A percentile compares a stretch with the other conserved stretches of the same genome.
Evolutionary conservation across 2,888 invertebrate genomes (phyloP).

Genomic region (Nemurella pictetii): DNA sequence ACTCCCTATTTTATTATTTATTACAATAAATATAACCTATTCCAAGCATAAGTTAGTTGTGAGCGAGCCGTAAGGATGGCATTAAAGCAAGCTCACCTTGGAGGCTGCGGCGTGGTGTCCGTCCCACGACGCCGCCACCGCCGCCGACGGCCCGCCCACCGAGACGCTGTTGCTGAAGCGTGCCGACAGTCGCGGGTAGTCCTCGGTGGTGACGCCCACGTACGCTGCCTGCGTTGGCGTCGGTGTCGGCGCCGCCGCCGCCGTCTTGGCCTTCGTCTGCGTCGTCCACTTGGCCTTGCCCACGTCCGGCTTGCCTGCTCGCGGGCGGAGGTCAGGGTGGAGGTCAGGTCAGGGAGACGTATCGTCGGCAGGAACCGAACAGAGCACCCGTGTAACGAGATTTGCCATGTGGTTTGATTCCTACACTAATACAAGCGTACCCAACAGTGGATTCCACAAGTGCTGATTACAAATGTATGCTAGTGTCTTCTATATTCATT

Average conservation of each 20-base stretch:
- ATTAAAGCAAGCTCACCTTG: neutral
- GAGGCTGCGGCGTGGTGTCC: neutral
- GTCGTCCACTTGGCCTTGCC: neutral
- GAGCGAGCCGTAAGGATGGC: too few relatives aligned
- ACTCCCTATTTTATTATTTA: too few relatives aligned
- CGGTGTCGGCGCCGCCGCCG: neutral
- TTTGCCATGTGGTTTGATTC: too few relatives aligned
- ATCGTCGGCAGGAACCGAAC: constrained; percentile 61
- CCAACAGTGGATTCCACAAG: too few relatives aligned
- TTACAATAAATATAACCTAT: too few relatives aligned
- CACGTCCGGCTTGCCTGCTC: neutral
- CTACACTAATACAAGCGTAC: too few relatives aligned
- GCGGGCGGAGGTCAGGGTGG: constrained; percentile 16
- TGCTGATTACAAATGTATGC: too few relatives aligned
- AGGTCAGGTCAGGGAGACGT: constrained; percentile 63
- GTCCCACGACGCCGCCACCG: neutral
- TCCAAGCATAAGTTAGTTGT: too few relatives aligned
- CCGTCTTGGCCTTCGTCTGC: neutral
- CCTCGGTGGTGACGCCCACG: neutral
- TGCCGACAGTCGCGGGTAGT: neutral
- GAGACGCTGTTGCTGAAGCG: neutral
- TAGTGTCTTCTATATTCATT: too few relatives aligned
- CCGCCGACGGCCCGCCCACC: neutral
- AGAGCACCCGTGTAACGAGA: constrained; percentile 15
- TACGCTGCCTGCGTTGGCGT: neutral